Percentiles rank a stretch among this genome's conserved stretches.
Conservation (phyloP, 1,140 invertebrate genomes). For the Hyphantria cunea region DNA sequence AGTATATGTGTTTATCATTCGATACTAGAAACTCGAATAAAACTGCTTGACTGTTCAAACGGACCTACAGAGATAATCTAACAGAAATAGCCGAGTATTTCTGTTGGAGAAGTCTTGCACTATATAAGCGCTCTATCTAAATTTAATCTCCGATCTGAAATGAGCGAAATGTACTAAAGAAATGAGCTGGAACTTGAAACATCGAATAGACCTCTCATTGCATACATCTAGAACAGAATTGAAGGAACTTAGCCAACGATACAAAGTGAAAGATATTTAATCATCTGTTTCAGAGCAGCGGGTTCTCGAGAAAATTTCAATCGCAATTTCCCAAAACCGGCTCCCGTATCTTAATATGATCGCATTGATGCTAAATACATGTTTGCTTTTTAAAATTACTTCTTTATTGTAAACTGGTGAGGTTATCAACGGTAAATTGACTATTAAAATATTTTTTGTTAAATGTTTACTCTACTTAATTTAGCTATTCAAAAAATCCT, state of each 20-base stretch:
- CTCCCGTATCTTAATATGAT: slow-evolving; percentile 52
- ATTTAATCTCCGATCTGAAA: slow-evolving; percentile 64
- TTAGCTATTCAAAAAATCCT: slow-evolving; percentile 10
- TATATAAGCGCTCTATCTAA: slow-evolving; percentile 61
- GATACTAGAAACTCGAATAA: slow-evolving; percentile 23
- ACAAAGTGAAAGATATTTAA: slow-evolving; percentile 48
- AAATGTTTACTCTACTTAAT: slow-evolving; percentile 13
- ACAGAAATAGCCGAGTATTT: slow-evolving; percentile 41
- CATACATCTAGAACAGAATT: slow-evolving; percentile 51
- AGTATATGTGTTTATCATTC: slow-evolving; percentile 16
- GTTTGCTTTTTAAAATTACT: slow-evolving; percentile 37
- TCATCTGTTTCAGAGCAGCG: slow-evolving; percentile 40
- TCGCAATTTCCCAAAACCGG: slow-evolving; percentile 62
- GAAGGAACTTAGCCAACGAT: slow-evolving; percentile 50
- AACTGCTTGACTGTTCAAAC: slow-evolving; percentile 26
- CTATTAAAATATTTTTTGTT: slow-evolving; percentile 4
- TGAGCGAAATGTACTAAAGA: slow-evolving; percentile 53
- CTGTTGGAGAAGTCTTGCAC: slow-evolving; percentile 32
- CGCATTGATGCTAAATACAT: slow-evolving; percentile 43
- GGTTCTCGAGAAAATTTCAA: slow-evolving; percentile 60
- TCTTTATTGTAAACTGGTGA: slow-evolving; percentile 17
- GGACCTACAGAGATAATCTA: slow-evolving; percentile 34
- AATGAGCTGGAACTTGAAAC: slow-evolving; percentile 52
- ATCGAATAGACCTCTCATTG: slow-evolving; percentile 39
- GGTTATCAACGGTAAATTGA: slow-evolving; percentile 7